Evolutionary conservation across 2,888 invertebrate genomes (phyloP), one percentile per base, ranked within the genome.

Genomic region (Tineola bisselliella): DNA sequence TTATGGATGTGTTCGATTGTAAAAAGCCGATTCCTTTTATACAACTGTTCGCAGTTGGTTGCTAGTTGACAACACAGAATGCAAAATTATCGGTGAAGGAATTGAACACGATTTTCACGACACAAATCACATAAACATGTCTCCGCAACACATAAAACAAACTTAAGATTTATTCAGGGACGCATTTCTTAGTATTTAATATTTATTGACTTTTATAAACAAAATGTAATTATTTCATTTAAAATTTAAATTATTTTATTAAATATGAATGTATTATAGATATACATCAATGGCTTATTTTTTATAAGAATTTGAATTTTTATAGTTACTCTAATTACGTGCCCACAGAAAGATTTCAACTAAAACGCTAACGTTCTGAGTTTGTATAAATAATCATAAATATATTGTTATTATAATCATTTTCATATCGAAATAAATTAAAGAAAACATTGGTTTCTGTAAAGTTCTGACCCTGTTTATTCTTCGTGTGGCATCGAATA

Each of bases 81-180:
- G 54, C 54, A 54, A 54, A 54, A 54, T 54, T 17, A 17, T 17
- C 54, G 25, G 4, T n/a, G 33, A 58, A 31, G 58, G 58, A 31
- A 33, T 31, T 58, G 33, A 17, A 58, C 58, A 33, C 13, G 58
- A 33, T 58, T 58, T 58, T 58, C 58, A 58, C 58, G n/a, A 58
- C 57, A 44, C 63, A 61, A 62, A 60, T 62, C 58, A 58, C 57
- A 61, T 60, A 61, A 62, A 62, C 43, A 62, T 62, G 60, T 60
- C 63, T 31, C 44, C 56, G 60, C 43, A 62, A 63, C 59, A 44
- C 61, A 44, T 44, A 60, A 44, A 65, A 63, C 62, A 61, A 61
- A 62, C 62, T 61, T 52, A 59, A 54, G 62, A 62, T 31, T 33
- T 52, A 62, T 59, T 30, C 48, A 44, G 48, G 61, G 59, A 44